Evolutionary conservation across 2,888 invertebrate genomes (phyloP), one percentile per base, ranked within the genome.

Genomic region (Pyrrhia umbra): DNA sequence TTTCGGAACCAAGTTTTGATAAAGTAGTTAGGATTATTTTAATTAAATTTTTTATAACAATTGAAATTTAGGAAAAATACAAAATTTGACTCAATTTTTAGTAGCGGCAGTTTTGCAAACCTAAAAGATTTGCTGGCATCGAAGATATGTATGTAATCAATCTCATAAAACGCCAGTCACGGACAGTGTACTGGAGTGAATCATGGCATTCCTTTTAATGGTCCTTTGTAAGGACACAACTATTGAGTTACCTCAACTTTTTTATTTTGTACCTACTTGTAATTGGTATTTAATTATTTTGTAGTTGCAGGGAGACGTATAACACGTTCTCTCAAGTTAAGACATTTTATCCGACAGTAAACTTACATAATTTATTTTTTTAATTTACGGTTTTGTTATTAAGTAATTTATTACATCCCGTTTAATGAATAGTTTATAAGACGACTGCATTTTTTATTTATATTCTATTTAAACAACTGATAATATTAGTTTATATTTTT

Each of bases 1-100:
- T 45, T 42, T 68, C 75, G 43, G 37, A 55, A 75, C 75, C 23
- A n/a, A 42, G 69, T 70, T 69, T 55, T 45, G 30, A 30, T 40
- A 30, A 55, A 16, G 5, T 54, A 60, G 34, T 40, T 74, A 56
- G n/a, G 21, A 67, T 46, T 40, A 20, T 18, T 40, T 8, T 42
- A 47, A 47, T 10, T 20, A 4, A 37, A 59, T 40, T 63, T 18
- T 37, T 20, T 60, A 34, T 68, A 10, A 13, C 21, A 40, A 23
- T 13, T 23, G 21, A 27, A 37, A 0, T 45, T 34, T 15, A 37
- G 21, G 42, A 30, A 27, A 21, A 43, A 40, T 0, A n/a, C 13
- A 18, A 8, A 5, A 40, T 13, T 13, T 20, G 2, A 20, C 18
- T 42, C n/a, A 20, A 20, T 16, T 21, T 20, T 2, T 18, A 13